phyloP scores from a whole-genome alignment of 2,797 vertebrate species.

The Acestrorhynchus altus region DNA sequence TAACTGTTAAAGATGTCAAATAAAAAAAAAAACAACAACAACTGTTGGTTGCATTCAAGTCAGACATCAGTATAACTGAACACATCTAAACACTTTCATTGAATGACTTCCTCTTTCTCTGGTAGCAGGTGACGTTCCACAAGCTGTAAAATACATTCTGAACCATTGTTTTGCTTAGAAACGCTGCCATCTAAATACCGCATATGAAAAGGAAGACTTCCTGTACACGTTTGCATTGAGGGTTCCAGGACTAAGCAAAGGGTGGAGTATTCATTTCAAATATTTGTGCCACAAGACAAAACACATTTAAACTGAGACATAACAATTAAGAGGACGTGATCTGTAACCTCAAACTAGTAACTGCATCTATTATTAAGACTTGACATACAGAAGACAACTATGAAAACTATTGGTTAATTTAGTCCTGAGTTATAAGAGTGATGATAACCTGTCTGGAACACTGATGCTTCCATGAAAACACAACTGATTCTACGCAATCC shows the following conservation, averaged over 20 bases:
- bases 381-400: no score
- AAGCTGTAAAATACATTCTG: constrained; percentile 39
- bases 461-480: no score
- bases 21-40: background rate
- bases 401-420: no score
- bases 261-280: constrained; percentile 50
- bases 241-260: constrained; percentile 9
- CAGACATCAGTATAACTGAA: background rate
- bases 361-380: no score
- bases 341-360: no score
- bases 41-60: background rate
- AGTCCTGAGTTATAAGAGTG: no score
- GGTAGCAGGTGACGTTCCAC: constrained; percentile 45
- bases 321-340: background rate
- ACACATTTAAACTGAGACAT: background rate
- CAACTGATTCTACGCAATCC: no score
- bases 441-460: no score
- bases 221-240: constrained; percentile 33
- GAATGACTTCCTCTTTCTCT: constrained; percentile 25
- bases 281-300: constrained; percentile 7
- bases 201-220: constrained; percentile 44
- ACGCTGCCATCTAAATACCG: constrained; percentile 43
- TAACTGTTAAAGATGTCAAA: background rate
- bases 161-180: constrained; percentile 50
- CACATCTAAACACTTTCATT: background rate